Evolutionary conservation across 2,797 vertebrate species (phyloP), one percentile per base, ranked within the genome.

Genomic region (Gadopsis marmoratus): DNA sequence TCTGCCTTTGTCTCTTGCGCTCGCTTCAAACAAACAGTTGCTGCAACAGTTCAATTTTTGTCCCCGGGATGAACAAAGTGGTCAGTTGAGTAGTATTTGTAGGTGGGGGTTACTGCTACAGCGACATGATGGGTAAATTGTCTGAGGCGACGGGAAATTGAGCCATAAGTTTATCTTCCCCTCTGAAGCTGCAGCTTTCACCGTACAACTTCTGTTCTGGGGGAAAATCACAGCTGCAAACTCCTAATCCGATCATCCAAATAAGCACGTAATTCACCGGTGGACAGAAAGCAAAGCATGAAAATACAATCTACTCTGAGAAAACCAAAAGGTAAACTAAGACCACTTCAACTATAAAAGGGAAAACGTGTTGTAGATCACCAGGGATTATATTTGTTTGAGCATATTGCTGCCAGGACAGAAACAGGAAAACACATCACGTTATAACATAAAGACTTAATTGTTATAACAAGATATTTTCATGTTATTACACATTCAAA

Each of bases 201-300:
- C n/a, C 7, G 35, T 26, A 26, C 26, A 60, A 17, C 55, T 55
- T 65, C 54, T 62, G 1, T 4, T 67, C 54, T 41, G n/a, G 50
- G 12, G 1, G 11, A 21, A 56, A 73, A 75, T 64, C 67, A 71
- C 71, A 74, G 65, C 4, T 55, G 59, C 31, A 43, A 48, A 67
- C 61, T 76, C 37, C 41, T 58, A 62, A 67, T 74, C 39, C 82
- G 81, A 58, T 64, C 66, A 59, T 67, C 64, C 74, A 78, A 76
- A 76, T 43, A 65, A 58, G 37, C 31, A 19, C 16, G 39, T 26
- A 13, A 64, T 47, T 55, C 41, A 68, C 8, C 26, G 65, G 26
- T 41, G 26, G 23, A n/a, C 45, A 41, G 58, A 26, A 9, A 47
- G 13, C 16, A 23, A 37, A n/a, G 64, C n/a, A 37, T 58, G 19